A percentile compares a stretch with the other conserved stretches of the same genome.
Evolutionary conservation across 2,113 vertebrate genomes (phyloP).

Genomic region (Pteronura brasiliensis): DNA sequence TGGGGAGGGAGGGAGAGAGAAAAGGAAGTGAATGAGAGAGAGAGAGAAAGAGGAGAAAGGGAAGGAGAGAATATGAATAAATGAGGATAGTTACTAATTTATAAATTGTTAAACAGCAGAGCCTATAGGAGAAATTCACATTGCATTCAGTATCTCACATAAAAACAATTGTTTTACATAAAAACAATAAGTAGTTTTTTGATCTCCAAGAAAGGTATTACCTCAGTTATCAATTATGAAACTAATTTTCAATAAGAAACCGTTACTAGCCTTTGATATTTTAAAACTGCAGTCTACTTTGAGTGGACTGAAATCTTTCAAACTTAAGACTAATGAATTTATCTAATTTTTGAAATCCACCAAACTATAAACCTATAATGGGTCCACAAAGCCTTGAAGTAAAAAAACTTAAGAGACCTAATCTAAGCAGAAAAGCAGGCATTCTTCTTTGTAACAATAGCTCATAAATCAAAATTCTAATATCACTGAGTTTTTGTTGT

Average conservation of each 20-base stretch:
- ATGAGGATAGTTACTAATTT: background rate
- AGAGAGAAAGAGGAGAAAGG: background rate
- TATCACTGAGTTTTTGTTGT: background rate
- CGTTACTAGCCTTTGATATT: background rate
- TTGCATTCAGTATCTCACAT: background rate
- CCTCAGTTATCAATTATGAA: background rate
- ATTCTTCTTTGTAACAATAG: background rate
- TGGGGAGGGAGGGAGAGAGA: background rate
- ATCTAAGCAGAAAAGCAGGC: background rate
- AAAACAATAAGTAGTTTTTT: background rate
- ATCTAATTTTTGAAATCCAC: conserved; percentile 10
- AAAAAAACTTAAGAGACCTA: background rate
- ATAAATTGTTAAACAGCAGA: background rate
- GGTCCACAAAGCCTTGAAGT: background rate
- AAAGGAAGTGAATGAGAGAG: background rate
- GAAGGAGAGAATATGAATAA: background rate
- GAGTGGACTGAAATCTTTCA: background rate
- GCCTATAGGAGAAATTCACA: background rate
- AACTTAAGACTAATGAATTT: background rate
- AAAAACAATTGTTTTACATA: background rate
- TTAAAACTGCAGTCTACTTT: conserved; percentile 14
- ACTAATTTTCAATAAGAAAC: background rate
- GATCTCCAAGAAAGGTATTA: background rate
- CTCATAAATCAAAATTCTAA: background rate
- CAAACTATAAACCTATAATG: background rate